Base-by-base conservation (phyloP, 2,797 vertebrate species). In the Siniperca undulata region DNA sequence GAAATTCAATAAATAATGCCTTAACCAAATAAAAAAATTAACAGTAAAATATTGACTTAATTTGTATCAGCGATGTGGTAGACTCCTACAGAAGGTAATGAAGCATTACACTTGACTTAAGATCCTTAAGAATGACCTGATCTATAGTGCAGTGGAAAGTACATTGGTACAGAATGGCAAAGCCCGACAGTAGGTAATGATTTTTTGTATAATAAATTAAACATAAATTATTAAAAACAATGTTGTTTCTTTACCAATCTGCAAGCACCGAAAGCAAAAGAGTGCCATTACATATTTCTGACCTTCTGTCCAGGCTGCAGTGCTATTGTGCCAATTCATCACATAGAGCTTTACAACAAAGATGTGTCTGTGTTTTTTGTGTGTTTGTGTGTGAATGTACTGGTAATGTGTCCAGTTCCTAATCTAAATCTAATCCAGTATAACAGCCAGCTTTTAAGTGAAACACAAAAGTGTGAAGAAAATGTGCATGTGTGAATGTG, bases 241-340 rank as follows among this genome's bases (percentile, higher is more conserved):
- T 24, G 19, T 24, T 24, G 1, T 62, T 58, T 65, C 42, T 34
- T 58, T 22, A 70, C 40, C 3, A 20, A 19, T 53, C 56, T 74
- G n/a, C 27, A 66, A 44, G 40, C 22, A 42, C 24, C 2, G 8
- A 12, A 30, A 50, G 2, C 48, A 17, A 56, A 48, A 60, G 20
- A 58, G 16, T 55, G 60, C 38, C 48, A 9, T 42, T 50, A 56
- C 40, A 62, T 58, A 38, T 50, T 36, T 62, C 24, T 50, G 78
- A 56, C 40, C 62, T 46, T 61, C 68, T 48, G 61, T 59, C 13
- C 52, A 52, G 42, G 14, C 50, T 52, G 59, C 27, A 30, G 5
- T 40, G 27, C 42, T 9, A 52, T 20, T 17, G 65, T 64, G 61
- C 48, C 27, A 61, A 72, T 40, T 72, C n/a, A 61, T 60, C 27